Base-by-base conservation (phyloP, 2,113 vertebrate species). In the Elephas maximus region DNA sequence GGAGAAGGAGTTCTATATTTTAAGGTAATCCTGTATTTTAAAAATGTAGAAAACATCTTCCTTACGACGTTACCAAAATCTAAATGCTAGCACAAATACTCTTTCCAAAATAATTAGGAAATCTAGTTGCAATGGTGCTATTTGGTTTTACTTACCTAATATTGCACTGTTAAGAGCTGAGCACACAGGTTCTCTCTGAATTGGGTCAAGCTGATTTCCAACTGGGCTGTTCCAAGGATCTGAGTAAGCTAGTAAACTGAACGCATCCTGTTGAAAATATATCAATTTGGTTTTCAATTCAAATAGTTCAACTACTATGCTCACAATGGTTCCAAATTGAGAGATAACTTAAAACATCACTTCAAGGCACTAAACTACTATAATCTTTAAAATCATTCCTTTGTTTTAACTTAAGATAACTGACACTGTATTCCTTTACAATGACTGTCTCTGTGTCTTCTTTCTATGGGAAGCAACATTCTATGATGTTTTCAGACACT, bases 151-250 rank as follows among this genome's bases (percentile, higher is more conserved):
- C 98, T 45, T 90, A 99, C 99, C 99, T 98, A 99, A 98, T 99
- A 99, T 99, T 99, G 99, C 99, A 99, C 99, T 99, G 98, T 99
- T 99, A 60, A 99, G 99, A 45, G 99, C 99, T 85, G 99, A 99
- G 99, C 99, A 99, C 96, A 99, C 99, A 0, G 99, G 99, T 98
- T 99, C 99, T 98, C 99, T 99, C 97, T 99, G 99, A 97, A 99
- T 99, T 26, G 99, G 99, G 96, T 99, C 99, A 93, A 99, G 99
- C 97, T 99, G 99, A 96, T 99, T 99, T 91, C 99, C 99, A 28
- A 99, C 99, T 0, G 99, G 99, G 98, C 99, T 99, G 98, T 98
- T 99, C 99, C 99, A 99, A 41, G 99, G 99, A 98, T 99, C 99
- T 0, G 99, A 99, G 98, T 99, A 99, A 0, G 99, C 99, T 71